Evolutionary conservation across 2,113 vertebrate genomes (phyloP), one percentile per base, ranked within the genome.

Genomic region (Brachypteracias leptosomus): DNA sequence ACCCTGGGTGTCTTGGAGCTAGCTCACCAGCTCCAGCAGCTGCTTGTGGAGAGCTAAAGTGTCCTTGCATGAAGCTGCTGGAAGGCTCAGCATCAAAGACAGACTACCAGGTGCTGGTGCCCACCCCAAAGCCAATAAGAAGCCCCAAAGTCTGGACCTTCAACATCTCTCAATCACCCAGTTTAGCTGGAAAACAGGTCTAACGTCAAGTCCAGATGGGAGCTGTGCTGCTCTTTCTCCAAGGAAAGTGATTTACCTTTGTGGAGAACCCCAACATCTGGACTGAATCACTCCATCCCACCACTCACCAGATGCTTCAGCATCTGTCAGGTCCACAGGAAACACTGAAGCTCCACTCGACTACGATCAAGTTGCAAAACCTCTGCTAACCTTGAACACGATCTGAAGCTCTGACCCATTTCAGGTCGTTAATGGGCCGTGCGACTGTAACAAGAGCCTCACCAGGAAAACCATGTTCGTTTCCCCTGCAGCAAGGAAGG

Each of bases 271-370:
- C 38, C 8, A 2, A 90, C 90, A 96, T 93, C 94, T 95, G 95
- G 93, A 95, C 55, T 55, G 57, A 81, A 92, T 93, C 73, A 86
- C 26, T 57, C 44, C 7, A 2, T 77, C 65, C 94, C 55, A 93
- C 3, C 83, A 61, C 42, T 68, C 95, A 93, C 63, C 96, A 96
- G 91, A 95, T 92, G 96, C 83, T 95, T 66, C 79, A 70, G 36
- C 94, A 96, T 96, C 91, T 95, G 94, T 7, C 5, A 31, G 80
- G 86, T 84, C 89, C 89, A 93, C 91, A 92, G 92, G 95, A 96
- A 97, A 89, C 2, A 10, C 2, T 17, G 65, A 61, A 79, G 77
- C 5, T 0, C 87, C 3, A 7, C 83, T 93, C 8, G 29, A 52
- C 51, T 44, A 14, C 2, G 10, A 75, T 62, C 61, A 35, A 80